These are phyloP conservation scores for Samia ricini DNA, from an alignment of 1,140 invertebrate species.

Conservation along the genomic window DNA sequence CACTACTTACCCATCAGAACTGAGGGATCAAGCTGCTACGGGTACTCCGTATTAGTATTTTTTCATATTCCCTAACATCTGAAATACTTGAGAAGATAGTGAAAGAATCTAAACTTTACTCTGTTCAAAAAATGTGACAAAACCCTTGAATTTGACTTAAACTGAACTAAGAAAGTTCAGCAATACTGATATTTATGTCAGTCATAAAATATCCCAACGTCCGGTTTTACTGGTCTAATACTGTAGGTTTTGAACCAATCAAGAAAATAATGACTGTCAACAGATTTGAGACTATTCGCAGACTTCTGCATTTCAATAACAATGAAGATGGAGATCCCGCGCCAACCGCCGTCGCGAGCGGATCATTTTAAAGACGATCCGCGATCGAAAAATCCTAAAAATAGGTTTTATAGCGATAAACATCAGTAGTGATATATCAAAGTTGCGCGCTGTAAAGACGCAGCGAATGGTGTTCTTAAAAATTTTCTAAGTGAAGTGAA, in stretches of 20 bases:
- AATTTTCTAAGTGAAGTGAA: too few species aligned
- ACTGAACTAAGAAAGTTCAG: slow-evolving; percentile 45
- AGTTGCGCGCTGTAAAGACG: too few species aligned
- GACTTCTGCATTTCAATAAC: slow-evolving; percentile 39
- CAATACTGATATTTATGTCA: slow-evolving; percentile 42
- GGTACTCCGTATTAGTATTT: slow-evolving; percentile 36
- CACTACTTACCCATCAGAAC: slow-evolving; percentile 39
- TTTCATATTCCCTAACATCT: slow-evolving; percentile 33
- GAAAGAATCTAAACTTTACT: slow-evolving; percentile 35
- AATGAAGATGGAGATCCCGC: too few species aligned
- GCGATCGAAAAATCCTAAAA: too few species aligned
- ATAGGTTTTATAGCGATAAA: too few species aligned
- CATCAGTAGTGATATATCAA: too few species aligned
- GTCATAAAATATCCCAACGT: slow-evolving; percentile 42
- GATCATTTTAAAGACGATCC: too few species aligned
- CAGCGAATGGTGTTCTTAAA: too few species aligned
- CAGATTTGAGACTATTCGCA: slow-evolving; percentile 42
- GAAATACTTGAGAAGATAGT: slow-evolving; percentile 36
- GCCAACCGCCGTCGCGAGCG: too few species aligned
- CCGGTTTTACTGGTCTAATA: slow-evolving; percentile 35
- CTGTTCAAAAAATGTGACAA: slow-evolving; percentile 38
- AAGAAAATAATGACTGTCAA: slow-evolving; percentile 38
- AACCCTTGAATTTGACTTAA: slow-evolving; percentile 36
- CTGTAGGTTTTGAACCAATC: slow-evolving; percentile 31
- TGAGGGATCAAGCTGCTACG: slow-evolving; percentile 34